Conservation (phyloP, 1,140 invertebrate genomes). For the silkworm (Bombyx mori) region DNA sequence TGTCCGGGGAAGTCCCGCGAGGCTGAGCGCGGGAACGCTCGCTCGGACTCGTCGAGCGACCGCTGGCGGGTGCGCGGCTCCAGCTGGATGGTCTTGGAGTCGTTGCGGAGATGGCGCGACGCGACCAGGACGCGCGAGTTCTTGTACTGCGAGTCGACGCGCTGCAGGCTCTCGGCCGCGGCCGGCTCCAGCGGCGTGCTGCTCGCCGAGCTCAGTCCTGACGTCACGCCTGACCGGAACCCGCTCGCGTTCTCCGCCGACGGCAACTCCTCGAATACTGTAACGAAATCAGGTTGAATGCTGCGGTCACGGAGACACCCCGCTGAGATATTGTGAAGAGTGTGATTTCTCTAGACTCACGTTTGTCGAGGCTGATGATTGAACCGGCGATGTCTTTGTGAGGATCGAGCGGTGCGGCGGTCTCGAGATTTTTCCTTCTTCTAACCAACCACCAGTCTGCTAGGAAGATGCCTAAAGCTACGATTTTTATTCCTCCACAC, state of each 20-base stretch:
- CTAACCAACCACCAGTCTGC: constrained; percentile 91
- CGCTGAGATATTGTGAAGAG: no score
- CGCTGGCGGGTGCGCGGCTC: constrained; percentile 65
- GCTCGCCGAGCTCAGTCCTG: constrained; percentile 52
- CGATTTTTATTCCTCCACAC: constrained; percentile 91
- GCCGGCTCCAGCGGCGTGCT: constrained; percentile 51
- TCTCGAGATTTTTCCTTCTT: constrained; percentile 81
- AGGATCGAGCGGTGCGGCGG: constrained; percentile 79
- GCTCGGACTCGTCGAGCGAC: constrained; percentile 44
- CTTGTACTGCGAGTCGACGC: constrained; percentile 63
- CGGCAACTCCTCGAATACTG: constrained; percentile 79
- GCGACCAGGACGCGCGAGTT: constrained; percentile 65
- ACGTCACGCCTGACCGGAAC: constrained; percentile 52
- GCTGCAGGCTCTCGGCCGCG: constrained; percentile 36
- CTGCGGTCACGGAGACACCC: not conserved
- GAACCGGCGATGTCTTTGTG: constrained; percentile 85
- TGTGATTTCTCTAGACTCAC: constrained; percentile 66
- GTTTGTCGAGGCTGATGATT: constrained; percentile 89
- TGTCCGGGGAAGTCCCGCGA: constrained; percentile 35
- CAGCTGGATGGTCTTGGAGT: constrained; percentile 74
- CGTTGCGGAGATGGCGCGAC: constrained; percentile 73
- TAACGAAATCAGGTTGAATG: constrained; percentile 4
- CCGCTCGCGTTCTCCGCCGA: constrained; percentile 65
- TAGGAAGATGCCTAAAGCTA: constrained; percentile 88
- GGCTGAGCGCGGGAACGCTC: constrained; percentile 32